These are phyloP conservation scores for Apamea epomidion DNA, from an alignment of 2,888 invertebrate species.

Conservation along the genomic window DNA sequence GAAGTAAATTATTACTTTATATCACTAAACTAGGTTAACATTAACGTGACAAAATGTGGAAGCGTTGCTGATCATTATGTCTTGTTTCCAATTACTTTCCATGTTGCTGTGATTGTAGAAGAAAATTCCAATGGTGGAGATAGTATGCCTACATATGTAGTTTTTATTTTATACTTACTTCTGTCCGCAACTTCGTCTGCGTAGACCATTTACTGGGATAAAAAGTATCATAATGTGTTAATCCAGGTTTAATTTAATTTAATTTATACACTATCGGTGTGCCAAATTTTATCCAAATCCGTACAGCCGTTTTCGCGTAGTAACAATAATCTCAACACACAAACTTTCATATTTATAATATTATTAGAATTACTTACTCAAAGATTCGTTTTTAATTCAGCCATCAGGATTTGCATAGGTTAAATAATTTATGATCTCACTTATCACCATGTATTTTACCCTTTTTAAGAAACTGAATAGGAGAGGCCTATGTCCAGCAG, in stretches of 20 bases:
- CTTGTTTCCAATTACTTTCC: constrained; percentile 24
- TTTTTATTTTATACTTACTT: not conserved
- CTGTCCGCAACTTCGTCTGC: not conserved
- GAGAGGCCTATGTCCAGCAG: too few species aligned
- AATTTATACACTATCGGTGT: not conserved
- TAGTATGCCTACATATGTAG: not conserved
- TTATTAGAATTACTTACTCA: not conserved
- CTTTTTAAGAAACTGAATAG: too few species aligned
- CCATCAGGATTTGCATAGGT: too few species aligned
- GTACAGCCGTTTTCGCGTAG: not conserved
- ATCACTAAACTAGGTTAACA: constrained; percentile 36
- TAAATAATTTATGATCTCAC: not conserved
- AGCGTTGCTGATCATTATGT: not conserved
- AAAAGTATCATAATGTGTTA: not conserved
- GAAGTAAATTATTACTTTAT: constrained; percentile 40
- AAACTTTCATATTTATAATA: not conserved
- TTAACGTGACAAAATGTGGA: constrained; percentile 54
- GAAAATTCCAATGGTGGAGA: not conserved
- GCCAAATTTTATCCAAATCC: not conserved
- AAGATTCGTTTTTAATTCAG: not conserved
- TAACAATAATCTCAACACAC: not conserved
- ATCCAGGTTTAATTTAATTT: not conserved
- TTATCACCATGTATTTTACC: not conserved
- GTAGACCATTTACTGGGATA: not conserved
- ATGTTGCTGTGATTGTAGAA: not conserved